A percentile compares a stretch with the other conserved stretches of the same genome.
phyloP scores from a whole-genome alignment of 2,888 invertebrate species.

The Apotomis betuletana region DNA sequence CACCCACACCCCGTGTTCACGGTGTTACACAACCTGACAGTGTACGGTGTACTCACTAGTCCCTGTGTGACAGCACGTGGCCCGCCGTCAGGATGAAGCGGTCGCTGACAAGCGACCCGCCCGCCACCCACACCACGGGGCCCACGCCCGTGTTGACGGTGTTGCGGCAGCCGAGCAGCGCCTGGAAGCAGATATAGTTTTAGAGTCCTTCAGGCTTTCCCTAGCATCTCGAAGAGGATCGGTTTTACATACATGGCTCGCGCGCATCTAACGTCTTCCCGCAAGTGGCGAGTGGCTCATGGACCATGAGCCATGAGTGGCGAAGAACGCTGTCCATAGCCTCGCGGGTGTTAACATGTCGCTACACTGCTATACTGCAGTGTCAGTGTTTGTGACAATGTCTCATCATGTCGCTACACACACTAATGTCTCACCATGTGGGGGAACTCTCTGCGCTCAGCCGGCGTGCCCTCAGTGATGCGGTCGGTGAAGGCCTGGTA shows the following conservation, averaged over 20 bases:
- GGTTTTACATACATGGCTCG: too few relatives aligned
- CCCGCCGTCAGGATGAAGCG: slow-evolving; percentile 44
- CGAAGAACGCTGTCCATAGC: background rate
- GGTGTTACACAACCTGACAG: too few relatives aligned
- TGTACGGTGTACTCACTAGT: slow-evolving; percentile 35
- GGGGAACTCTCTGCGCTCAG: slow-evolving; percentile 35
- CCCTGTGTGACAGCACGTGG: slow-evolving; percentile 41
- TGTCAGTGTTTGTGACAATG: too few relatives aligned
- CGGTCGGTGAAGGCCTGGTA: slow-evolving; percentile 13
- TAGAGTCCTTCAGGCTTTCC: too few relatives aligned
- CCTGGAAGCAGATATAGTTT: slow-evolving; percentile 19
- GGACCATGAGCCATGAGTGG: too few relatives aligned
- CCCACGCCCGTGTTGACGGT: background rate
- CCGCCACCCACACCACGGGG: slow-evolving; percentile 41
- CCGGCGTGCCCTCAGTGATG: slow-evolving; percentile 34
- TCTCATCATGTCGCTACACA: slow-evolving; percentile 38
- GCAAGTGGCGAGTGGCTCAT: too few relatives aligned
- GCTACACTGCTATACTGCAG: too few relatives aligned
- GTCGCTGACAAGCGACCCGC: slow-evolving; percentile 44
- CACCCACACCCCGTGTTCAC: too few relatives aligned
- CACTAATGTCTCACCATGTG: slow-evolving; percentile 40
- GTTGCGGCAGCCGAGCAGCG: slow-evolving; percentile 35
- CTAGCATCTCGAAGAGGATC: too few relatives aligned
- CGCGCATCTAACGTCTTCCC: too few relatives aligned
- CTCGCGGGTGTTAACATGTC: slow-evolving; percentile 1